Evolutionary conservation across 2,888 invertebrate genomes (phyloP), one percentile per base, ranked within the genome.

Genomic region (Syritta pipiens): DNA sequence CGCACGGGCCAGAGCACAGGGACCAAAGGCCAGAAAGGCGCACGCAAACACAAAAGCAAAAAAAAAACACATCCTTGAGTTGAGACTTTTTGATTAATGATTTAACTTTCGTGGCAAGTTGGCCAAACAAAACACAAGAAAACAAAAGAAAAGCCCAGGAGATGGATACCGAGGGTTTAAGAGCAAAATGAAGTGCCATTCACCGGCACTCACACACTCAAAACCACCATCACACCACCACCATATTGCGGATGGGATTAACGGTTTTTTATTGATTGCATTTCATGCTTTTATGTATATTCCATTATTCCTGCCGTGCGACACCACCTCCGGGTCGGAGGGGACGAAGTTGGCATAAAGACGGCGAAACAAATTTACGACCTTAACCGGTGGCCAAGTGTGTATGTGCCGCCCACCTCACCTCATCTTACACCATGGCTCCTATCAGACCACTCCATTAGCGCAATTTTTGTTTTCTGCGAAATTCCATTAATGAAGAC

Each of bases 221-320:
- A n/a, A n/a, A n/a, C n/a, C n/a, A n/a, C n/a, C n/a, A n/a, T n/a
- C 5, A 12, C 17, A 24, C 17, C 37, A 30, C 22, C 14, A 76
- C 51, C 69, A 65, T 77, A 71, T 32, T 71, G 77, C 59, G 59
- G 63, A 77, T 46, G 53, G 40, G 57, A 71, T 71, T 71, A 71
- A 65, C 53, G 48, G 51, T 77, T 71, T n/a, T n/a, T 77, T 72
- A 77, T 77, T 60, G 77, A 77, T 77, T 71, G 53, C 40, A 30
- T 44, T 69, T 51, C 35, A 26, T 59, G 32, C 19, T 49, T n/a
- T 10, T 14, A 35, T 35, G n/a, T 35, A 14, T 35, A 35, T 14
- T n/a, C n/a, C n/a, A n/a, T n/a, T n/a, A n/a, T n/a, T n/a, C n/a
- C n/a, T n/a, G n/a, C n/a, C n/a, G n/a, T n/a, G n/a, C n/a, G n/a